Percentiles rank a stretch among this genome's conserved stretches.
Conservation (phyloP, 2,113 vertebrate genomes). For the Oxyura jamaicensis region DNA sequence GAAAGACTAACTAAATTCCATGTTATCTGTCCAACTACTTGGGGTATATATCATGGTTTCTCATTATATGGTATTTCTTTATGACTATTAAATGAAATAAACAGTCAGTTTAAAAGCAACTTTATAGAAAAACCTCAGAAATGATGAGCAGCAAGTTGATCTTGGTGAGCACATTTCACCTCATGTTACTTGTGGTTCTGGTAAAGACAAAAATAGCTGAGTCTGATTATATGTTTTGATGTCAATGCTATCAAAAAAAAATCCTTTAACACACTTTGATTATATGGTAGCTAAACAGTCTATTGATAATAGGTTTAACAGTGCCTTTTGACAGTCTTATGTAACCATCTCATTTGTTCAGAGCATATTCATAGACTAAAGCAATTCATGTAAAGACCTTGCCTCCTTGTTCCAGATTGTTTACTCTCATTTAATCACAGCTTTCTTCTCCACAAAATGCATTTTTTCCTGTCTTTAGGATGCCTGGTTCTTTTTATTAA, state of each 20-base stretch:
- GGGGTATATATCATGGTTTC: conserved; percentile 20
- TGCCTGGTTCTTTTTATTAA: neutral
- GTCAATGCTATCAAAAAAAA: conserved; percentile 14
- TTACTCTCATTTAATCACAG: conserved; percentile 42
- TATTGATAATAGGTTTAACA: conserved; percentile 16
- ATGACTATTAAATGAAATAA: conserved; percentile 41
- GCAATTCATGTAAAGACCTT: conserved; percentile 23
- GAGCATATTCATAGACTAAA: conserved; percentile 34
- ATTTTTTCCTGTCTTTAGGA: neutral
- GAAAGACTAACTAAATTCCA: conserved; percentile 5
- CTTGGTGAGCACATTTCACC: neutral
- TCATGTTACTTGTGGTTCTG: neutral
- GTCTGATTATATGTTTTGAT: conserved; percentile 30
- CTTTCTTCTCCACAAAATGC: neutral
- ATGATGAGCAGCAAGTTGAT: neutral
- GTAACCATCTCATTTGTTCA: conserved; percentile 41
- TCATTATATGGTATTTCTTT: neutral
- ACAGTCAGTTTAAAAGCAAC: neutral
- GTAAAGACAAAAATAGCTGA: conserved; percentile 9
- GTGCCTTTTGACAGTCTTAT: conserved; percentile 38
- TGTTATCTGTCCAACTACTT: neutral
- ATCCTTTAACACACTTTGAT: conserved; percentile 54
- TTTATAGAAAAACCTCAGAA: neutral
- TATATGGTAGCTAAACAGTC: conserved; percentile 25
- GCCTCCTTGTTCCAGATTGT: conserved; percentile 1